A percentile compares a stretch with the other conserved stretches of the same genome.
Conservation (phyloP, 1,140 invertebrate species). For the Coenobita brevimanus region DNA sequence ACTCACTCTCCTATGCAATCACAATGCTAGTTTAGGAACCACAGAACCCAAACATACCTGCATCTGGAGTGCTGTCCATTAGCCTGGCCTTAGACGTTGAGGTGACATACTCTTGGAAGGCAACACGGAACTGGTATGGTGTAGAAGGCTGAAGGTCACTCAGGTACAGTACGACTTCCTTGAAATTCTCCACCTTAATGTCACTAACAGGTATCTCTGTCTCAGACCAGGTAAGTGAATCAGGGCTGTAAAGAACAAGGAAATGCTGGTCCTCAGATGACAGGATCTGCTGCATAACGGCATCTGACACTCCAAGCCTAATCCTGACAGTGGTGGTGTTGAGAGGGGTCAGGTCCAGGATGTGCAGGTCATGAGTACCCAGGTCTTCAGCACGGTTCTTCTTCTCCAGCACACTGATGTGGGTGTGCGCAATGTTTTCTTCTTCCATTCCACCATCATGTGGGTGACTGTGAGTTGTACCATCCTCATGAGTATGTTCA, state of each 20-base stretch:
- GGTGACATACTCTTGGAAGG: conserved; percentile 70
- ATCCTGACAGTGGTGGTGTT: conserved; percentile 53
- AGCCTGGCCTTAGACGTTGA: conserved; percentile 71
- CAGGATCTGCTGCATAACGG: conserved; percentile 39
- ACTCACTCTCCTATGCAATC: not conserved
- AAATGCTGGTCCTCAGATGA: conserved; percentile 80
- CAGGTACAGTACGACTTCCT: conserved; percentile 72
- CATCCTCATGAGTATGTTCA: conserved; percentile 21
- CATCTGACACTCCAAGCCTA: conserved; percentile 33
- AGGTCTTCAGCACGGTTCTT: conserved; percentile 48
- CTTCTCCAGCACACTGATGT: conserved; percentile 31
- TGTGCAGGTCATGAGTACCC: conserved; percentile 48
- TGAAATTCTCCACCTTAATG: conserved; percentile 69
- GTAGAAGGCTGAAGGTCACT: conserved; percentile 70
- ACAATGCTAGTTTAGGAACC: not conserved
- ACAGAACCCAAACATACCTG: conserved; percentile 31
- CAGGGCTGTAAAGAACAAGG: conserved; percentile 47
- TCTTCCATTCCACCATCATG: conserved; percentile 20
- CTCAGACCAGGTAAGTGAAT: conserved; percentile 55
- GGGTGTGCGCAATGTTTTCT: conserved; percentile 8
- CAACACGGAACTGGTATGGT: conserved; percentile 72
- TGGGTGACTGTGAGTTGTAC: conserved; percentile 10
- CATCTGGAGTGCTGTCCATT: conserved; percentile 17
- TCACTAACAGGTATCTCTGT: conserved; percentile 40
- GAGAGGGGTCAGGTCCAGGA: conserved; percentile 48